Evolutionary conservation across 2,888 invertebrate species (phyloP), one percentile per base, ranked within the genome.

Genomic region (Tortricodes alternella): DNA sequence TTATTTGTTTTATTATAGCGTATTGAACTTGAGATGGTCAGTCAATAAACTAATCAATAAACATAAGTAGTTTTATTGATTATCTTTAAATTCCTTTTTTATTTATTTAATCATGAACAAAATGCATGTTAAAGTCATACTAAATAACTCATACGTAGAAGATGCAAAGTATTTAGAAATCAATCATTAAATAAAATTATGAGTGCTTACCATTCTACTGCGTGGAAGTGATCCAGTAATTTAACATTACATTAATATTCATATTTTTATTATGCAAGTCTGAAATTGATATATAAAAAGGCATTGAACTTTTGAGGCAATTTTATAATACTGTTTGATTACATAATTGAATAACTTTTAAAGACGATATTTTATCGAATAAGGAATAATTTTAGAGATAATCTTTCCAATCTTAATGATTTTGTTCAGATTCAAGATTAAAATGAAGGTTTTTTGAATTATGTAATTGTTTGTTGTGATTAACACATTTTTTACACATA

Each of bases 1-100:
- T 46, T 53, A 9, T 29, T 66, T 62, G 68, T 68, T 70, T 68
- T 63, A 66, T 68, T 67, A 58, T 57, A 50, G 27, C 35, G 16
- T 27, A 52, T 23, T 7, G 18, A n/a, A 18, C 29, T 43, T 43
- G 19, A 48, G n/a, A 37, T 48, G 49, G 53, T 58, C 53, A 58
- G 60, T 58, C 43, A 38, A 43, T 48, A 29, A 59, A 60, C 50
- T 55, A 32, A 60, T 60, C 46, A 49, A 61, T 46, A 56, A 49
- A 32, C 29, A 58, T 57, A 11, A 48, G 43, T 62, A 27, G 53
- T 60, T 60, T 62, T 58, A 60, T 60, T 60, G 46, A 18, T 29
- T 15, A 6, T 23, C 11, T 29, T 19, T 29, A n/a, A 6, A 8
- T 1, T 3, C 16, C 8, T 34, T 3, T 1, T 11, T 32, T 11